Conservation (phyloP, 2,113 vertebrate species). For the Vulpes vulpes region DNA sequence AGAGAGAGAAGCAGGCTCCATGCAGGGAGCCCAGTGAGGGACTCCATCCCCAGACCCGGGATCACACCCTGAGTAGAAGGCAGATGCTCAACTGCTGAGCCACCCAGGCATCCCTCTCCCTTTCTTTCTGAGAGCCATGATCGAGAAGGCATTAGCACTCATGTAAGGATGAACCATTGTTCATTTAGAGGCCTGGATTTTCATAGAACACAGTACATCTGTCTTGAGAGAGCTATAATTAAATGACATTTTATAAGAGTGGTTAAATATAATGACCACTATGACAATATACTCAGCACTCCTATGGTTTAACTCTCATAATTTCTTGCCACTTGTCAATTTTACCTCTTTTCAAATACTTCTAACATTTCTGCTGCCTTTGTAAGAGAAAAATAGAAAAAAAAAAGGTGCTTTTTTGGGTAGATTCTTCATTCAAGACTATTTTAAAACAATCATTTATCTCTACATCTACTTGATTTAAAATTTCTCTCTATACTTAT, state of each 20-base stretch:
- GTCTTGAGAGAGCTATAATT: conserved; percentile 35
- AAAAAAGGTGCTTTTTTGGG: background rate
- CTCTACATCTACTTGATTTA: background rate
- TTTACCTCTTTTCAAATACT: background rate
- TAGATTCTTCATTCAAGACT: background rate
- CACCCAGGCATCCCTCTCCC: background rate
- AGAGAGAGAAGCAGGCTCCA: too few relatives aligned
- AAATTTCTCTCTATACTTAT: background rate
- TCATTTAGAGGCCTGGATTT: conserved; percentile 16
- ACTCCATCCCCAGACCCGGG: too few relatives aligned
- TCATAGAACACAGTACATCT: background rate
- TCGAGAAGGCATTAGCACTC: background rate
- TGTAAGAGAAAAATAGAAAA: background rate
- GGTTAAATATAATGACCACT: conserved; percentile 50
- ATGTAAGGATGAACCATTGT: background rate
- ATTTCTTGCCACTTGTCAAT: background rate
- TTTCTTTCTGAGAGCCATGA: background rate
- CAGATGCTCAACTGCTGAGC: too few relatives aligned
- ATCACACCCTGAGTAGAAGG: too few relatives aligned
- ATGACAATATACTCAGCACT: background rate
- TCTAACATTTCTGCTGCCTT: background rate
- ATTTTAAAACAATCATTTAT: background rate
- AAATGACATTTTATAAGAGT: background rate
- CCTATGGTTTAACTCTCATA: background rate
- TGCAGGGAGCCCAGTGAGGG: too few relatives aligned